phyloP scores from a whole-genome alignment of 2,888 invertebrate genomes.

The Thera obeliscata region DNA sequence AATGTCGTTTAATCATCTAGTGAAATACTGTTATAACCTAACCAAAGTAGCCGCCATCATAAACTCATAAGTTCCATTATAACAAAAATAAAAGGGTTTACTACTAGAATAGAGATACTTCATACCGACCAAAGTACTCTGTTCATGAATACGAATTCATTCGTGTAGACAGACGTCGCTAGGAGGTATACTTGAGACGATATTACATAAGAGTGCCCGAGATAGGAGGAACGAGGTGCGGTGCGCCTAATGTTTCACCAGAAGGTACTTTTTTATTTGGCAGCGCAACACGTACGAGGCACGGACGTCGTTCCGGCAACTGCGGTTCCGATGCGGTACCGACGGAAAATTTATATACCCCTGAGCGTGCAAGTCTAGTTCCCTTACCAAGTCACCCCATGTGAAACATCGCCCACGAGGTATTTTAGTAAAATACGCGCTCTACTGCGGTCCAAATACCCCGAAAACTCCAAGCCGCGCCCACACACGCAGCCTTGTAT shows the following conservation, averaged over 20 bases:
- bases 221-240: not conserved
- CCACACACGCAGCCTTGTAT: conserved; percentile 60
- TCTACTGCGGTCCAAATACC: conserved; percentile 61
- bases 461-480: conserved; percentile 34
- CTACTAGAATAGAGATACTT: conserved; percentile 1
- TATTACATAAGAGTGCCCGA: conserved; percentile 4
- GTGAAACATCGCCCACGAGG: conserved; percentile 59
- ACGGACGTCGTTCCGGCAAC: conserved; percentile 68
- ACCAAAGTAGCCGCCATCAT: too few relatives aligned
- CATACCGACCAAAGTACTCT: not conserved
- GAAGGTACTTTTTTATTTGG: conserved; percentile 63
- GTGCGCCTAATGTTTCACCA: conserved; percentile 21
- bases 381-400: conserved; percentile 59
- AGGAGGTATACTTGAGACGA: conserved; percentile 2
- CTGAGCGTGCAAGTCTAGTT: conserved; percentile 73
- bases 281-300: conserved; percentile 71
- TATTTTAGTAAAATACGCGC: conserved; percentile 55
- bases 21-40: too few relatives aligned
- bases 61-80: too few relatives aligned
- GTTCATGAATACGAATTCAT: conserved; percentile 10
- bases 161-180: conserved; percentile 6
- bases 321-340: conserved; percentile 81
- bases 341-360: conserved; percentile 79
- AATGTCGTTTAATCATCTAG: too few relatives aligned
- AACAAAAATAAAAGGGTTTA: not conserved